Conservation (phyloP, 2,113 vertebrate genomes). For the Baryphthengus martii region DNA sequence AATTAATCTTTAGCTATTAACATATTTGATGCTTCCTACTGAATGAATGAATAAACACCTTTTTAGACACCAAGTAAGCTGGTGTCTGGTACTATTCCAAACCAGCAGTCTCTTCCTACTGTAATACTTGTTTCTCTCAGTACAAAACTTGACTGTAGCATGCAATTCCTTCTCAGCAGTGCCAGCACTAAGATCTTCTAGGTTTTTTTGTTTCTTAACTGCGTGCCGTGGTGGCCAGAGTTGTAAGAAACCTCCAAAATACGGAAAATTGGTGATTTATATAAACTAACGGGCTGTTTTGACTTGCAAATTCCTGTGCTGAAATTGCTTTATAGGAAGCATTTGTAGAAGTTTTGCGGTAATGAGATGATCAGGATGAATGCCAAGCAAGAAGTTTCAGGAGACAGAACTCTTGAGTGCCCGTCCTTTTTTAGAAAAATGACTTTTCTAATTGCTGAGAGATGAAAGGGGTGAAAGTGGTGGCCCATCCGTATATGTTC, state of each 20-base stretch:
- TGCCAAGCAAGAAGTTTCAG: not conserved
- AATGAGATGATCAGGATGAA: not conserved
- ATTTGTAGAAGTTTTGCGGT: not conserved
- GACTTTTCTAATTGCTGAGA: not conserved
- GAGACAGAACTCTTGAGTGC: not conserved
- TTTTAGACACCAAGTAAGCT: not conserved
- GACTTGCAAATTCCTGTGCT: not conserved
- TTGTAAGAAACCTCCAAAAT: not conserved
- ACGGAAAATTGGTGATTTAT: not conserved
- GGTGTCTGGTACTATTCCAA: not conserved
- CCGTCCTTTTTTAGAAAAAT: not conserved
- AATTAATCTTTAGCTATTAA: constrained; percentile 5
- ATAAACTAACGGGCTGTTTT: not conserved
- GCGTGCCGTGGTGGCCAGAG: not conserved
- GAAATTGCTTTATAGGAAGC: not conserved
- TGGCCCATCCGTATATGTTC: not conserved
- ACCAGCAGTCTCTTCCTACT: not conserved
- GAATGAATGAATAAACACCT: not conserved
- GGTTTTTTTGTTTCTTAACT: not conserved
- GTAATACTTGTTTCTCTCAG: not conserved
- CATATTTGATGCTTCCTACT: not conserved
- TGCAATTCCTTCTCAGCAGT: not conserved
- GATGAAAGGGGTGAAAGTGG: not conserved
- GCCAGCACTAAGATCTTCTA: not conserved
- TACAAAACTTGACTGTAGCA: not conserved